These are phyloP conservation scores for Phrixothrix hirtus DNA, from an alignment of 2,888 invertebrate genomes.

Conservation along the genomic window DNA sequence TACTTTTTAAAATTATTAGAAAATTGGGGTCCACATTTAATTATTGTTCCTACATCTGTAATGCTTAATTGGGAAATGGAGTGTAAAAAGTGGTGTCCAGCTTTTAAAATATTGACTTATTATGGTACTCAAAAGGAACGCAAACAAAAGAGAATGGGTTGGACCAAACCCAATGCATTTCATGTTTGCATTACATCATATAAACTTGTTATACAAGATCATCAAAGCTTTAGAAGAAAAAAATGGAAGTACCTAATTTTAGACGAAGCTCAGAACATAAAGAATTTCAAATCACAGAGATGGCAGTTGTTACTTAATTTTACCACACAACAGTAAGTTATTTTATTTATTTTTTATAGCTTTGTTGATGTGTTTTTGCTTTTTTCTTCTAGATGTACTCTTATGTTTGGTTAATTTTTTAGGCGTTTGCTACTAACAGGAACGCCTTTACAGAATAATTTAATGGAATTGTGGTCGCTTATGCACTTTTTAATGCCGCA, in stretches of 20 bases:
- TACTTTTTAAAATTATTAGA: too few species aligned
- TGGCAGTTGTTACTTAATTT: conserved; percentile 97
- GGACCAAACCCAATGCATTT: conserved; percentile 99
- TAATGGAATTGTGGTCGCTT: conserved; percentile 96
- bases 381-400: conserved; percentile 22
- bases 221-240: conserved; percentile 94
- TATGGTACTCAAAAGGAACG: conserved; percentile 97
- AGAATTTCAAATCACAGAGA: conserved; percentile 98
- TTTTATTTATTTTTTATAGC: conserved; percentile 18
- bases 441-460: conserved; percentile 93
- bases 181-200: conserved; percentile 98
- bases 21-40: conserved; percentile 98
- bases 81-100: conserved; percentile 99
- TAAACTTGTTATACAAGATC: conserved; percentile 97
- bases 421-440: conserved; percentile 90
- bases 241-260: conserved; percentile 98
- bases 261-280: conserved; percentile 99
- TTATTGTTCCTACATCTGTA: conserved; percentile 98
- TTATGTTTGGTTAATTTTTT: conserved; percentile 38
- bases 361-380: conserved; percentile 27
- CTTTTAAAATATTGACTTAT: conserved; percentile 97
- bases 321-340: conserved; percentile 81
- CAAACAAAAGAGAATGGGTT: conserved; percentile 86
- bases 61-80: conserved; percentile 99
- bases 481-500: conserved; percentile 99